Evolutionary conservation across 2,888 invertebrate genomes (phyloP).

Genomic region (Cryptus armator): DNA sequence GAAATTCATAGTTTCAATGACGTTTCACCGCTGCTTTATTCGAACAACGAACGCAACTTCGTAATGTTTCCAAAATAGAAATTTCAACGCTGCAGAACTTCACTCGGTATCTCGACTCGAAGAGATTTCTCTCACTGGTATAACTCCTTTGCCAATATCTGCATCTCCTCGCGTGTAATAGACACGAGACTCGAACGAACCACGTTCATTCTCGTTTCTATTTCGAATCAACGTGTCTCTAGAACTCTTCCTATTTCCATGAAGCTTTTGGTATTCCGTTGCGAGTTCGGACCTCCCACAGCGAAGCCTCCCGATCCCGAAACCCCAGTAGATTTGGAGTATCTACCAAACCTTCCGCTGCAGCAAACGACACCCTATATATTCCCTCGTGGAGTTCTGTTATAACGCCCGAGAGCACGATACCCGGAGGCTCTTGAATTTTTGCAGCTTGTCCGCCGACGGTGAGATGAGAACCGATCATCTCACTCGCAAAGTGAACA

Average conservation of each 20-base stretch:
- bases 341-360: slow-evolving; percentile 7
- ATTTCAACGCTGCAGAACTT: background rate
- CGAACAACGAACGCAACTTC: background rate
- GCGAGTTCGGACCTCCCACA: slow-evolving; percentile 39
- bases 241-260: background rate
- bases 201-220: slow-evolving; percentile 29
- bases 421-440: slow-evolving; percentile 12
- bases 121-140: background rate
- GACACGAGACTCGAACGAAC: background rate
- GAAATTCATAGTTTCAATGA: slow-evolving; percentile 37
- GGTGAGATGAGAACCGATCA: slow-evolving; percentile 54
- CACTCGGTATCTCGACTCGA: background rate
- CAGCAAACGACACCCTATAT: background rate
- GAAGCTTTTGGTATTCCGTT: slow-evolving; percentile 17
- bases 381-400: background rate
- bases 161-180: background rate
- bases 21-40: background rate
- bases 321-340: slow-evolving; percentile 15
- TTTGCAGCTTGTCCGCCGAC: slow-evolving; percentile 7
- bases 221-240: background rate
- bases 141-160: background rate
- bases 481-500: slow-evolving; percentile 31
- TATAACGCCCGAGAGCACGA: no score
- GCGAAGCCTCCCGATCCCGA: slow-evolving; percentile 15
- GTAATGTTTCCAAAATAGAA: background rate